phyloP scores from a whole-genome alignment of 2,797 vertebrate species.

The Arctocebus calabarensis region DNA sequence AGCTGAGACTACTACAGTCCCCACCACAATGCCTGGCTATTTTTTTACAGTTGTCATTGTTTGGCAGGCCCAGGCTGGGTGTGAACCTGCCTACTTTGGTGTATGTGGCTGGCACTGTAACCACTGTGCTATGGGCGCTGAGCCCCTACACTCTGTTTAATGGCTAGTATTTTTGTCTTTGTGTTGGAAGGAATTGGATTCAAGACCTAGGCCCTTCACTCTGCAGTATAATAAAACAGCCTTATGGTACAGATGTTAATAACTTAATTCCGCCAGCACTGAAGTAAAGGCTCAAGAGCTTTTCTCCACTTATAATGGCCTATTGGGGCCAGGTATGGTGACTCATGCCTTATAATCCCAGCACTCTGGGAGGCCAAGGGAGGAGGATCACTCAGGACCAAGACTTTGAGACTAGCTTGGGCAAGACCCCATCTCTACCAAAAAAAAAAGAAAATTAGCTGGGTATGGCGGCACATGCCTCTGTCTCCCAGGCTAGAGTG shows the following conservation, averaged over 20 bases:
- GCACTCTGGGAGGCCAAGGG: neutral
- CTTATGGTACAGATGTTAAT: neutral
- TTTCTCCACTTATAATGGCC: neutral
- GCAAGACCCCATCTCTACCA: neutral
- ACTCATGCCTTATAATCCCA: neutral
- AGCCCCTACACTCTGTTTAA: neutral
- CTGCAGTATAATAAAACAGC: neutral
- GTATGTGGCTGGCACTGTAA: too few species aligned
- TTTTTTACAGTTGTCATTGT: too few species aligned
- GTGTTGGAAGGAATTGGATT: neutral
- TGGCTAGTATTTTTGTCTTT: neutral
- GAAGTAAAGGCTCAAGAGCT: constrained; percentile 53
- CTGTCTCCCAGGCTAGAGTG: neutral
- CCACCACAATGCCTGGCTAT: too few species aligned
- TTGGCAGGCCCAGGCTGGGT: too few species aligned
- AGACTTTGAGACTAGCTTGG: neutral
- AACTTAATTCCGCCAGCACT: neutral
- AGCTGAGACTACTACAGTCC: too few species aligned
- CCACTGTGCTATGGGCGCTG: too few species aligned
- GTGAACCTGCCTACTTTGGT: too few species aligned
- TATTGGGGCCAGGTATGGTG: neutral
- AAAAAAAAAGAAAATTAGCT: neutral
- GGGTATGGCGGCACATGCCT: neutral
- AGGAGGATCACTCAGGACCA: neutral
- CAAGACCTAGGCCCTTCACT: neutral